These are phyloP conservation scores for Helostoma temminkii DNA, from an alignment of 2,797 vertebrate species.

Conservation along the genomic window DNA sequence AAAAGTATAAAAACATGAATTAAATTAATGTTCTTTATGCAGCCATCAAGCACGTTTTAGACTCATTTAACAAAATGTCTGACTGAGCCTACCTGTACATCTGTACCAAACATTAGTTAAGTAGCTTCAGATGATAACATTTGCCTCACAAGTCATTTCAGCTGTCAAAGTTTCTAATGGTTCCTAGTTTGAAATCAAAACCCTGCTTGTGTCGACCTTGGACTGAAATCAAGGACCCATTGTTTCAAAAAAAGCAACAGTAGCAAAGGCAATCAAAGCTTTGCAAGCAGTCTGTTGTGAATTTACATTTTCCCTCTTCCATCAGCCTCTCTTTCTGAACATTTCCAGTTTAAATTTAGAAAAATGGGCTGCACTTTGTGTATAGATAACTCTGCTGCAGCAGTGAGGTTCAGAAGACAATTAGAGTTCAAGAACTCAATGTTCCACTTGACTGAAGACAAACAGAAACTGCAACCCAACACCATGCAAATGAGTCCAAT, in stretches of 20 bases:
- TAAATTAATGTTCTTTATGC: neutral
- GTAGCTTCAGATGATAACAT: neutral
- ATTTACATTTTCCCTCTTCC: neutral
- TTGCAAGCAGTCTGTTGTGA: slow-evolving; percentile 1
- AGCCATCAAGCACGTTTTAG: no score
- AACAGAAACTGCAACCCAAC: slow-evolving; percentile 62
- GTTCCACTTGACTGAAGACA: slow-evolving; percentile 69
- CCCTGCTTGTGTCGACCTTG: neutral
- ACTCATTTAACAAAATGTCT: neutral
- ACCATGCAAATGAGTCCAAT: slow-evolving; percentile 76
- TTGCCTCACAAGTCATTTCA: neutral
- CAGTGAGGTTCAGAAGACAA: slow-evolving; percentile 53
- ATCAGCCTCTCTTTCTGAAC: slow-evolving; percentile 4
- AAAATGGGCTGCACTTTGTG: slow-evolving; percentile 26
- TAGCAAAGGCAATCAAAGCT: neutral
- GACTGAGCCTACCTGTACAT: neutral
- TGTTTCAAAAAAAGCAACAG: neutral
- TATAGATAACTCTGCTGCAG: slow-evolving; percentile 30
- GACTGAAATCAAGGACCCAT: neutral
- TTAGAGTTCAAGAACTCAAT: slow-evolving; percentile 65
- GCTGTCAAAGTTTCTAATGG: no score
- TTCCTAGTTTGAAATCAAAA: neutral
- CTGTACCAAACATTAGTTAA: neutral
- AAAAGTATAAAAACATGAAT: no score
- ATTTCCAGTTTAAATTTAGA: slow-evolving; percentile 43